Evolutionary conservation across 2,888 invertebrate species (phyloP).

Genomic region (Clostera curtula): DNA sequence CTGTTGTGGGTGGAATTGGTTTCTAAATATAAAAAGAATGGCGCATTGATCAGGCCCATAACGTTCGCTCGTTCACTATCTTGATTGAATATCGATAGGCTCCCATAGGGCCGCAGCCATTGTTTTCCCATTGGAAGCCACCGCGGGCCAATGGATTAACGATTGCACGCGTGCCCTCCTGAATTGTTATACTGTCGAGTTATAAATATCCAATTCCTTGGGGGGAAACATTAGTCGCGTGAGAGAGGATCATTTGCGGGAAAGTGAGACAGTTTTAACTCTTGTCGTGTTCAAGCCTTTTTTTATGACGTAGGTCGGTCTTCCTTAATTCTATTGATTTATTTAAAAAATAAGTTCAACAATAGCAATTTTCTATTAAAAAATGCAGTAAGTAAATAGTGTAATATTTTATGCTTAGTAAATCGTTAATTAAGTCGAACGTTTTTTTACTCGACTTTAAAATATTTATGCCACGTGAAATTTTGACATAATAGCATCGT

Average conservation of each 20-base stretch:
- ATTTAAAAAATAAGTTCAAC: too few relatives aligned
- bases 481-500: too few relatives aligned
- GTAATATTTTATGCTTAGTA: too few relatives aligned
- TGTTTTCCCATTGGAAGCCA: conserved; percentile 22
- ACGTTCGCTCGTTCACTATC: conserved; percentile 23
- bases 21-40: conserved; percentile 20
- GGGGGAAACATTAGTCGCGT: neutral
- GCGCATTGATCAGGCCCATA: conserved; percentile 12
- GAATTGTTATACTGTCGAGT: conserved; percentile 13
- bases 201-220: neutral
- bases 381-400: too few relatives aligned
- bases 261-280: neutral
- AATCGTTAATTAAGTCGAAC: too few relatives aligned
- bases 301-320: too few relatives aligned
- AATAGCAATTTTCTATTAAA: too few relatives aligned
- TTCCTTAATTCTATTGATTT: too few relatives aligned
- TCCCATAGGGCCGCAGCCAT: conserved; percentile 20
- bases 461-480: too few relatives aligned
- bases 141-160: conserved; percentile 22
- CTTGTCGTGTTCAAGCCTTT: too few relatives aligned
- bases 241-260: neutral
- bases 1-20: too few relatives aligned
- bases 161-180: conserved; percentile 13
- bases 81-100: conserved; percentile 25
- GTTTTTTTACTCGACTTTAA: too few relatives aligned